phyloP scores from a whole-genome alignment of 2,797 vertebrate genomes.

The Hyperoplus immaculatus region DNA sequence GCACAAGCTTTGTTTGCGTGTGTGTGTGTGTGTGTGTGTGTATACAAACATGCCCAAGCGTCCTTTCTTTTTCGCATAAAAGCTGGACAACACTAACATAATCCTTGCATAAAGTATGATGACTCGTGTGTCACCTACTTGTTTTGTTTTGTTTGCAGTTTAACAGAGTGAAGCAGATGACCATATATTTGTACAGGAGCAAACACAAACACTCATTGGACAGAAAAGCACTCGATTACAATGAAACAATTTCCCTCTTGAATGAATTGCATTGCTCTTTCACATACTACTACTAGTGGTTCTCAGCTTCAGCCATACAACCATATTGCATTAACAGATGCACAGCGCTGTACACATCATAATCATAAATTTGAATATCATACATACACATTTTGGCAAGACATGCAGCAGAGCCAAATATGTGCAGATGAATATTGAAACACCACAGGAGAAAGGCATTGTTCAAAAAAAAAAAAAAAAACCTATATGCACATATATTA shows the following conservation, averaged over 20 bases:
- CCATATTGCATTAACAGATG: constrained; percentile 66
- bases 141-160: constrained; percentile 57
- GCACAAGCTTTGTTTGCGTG: too few species aligned
- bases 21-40: constrained; percentile 6
- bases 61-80: constrained; percentile 46
- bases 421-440: constrained; percentile 70
- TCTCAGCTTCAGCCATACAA: constrained; percentile 45
- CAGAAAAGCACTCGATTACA: neutral
- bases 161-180: constrained; percentile 41
- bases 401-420: constrained; percentile 47
- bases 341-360: constrained; percentile 49
- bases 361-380: constrained; percentile 61
- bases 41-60: constrained; percentile 27
- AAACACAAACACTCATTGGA: constrained; percentile 8
- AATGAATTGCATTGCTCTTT: constrained; percentile 35
- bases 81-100: constrained; percentile 44
- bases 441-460: constrained; percentile 51
- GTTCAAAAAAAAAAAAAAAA: constrained; percentile 61
- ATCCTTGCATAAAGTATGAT: constrained; percentile 35
- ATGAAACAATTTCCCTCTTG: constrained; percentile 19
- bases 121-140: constrained; percentile 39
- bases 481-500: constrained; percentile 76
- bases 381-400: constrained; percentile 51
- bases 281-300: constrained; percentile 33
- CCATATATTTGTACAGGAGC: constrained; percentile 13